Percentiles rank a stretch among this genome's conserved stretches.
Conservation (phyloP, 2,113 vertebrate species). For the human (Homo sapiens) region DNA sequence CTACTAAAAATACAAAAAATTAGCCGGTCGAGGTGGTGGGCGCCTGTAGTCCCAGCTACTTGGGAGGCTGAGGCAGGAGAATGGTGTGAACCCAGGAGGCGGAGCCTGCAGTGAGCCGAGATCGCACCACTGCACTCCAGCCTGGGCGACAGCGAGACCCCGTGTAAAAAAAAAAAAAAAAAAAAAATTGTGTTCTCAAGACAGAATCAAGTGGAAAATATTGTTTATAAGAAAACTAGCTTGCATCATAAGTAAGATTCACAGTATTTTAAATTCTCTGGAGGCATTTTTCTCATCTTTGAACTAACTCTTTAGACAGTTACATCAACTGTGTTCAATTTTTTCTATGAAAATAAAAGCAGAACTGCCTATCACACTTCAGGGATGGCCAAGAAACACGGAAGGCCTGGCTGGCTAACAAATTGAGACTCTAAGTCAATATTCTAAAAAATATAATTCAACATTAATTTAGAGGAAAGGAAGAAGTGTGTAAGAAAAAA, state of each 20-base stretch:
- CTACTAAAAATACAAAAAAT: no score
- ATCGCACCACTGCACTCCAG: no score
- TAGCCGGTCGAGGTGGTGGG: rapidly evolving
- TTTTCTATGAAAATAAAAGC: neutral
- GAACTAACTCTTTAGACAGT: neutral
- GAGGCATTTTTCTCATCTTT: neutral
- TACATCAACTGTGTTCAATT: neutral
- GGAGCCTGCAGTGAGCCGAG: no score
- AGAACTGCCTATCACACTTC: neutral
- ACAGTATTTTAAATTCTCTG: neutral
- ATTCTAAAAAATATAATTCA: neutral
- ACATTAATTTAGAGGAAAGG: neutral
- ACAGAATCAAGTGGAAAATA: conserved; percentile 63
- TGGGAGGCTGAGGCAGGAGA: no score
- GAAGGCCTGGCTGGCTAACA: neutral
- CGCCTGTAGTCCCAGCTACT: no score
- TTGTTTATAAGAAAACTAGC: conserved; percentile 67
- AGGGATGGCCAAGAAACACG: neutral
- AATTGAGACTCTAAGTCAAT: rapidly evolving
- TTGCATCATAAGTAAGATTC: conserved; percentile 55
- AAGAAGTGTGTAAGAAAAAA: no score
- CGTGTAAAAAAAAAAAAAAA: no score
- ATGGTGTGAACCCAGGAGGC: no score
- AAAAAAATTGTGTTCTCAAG: conserved; percentile 56
- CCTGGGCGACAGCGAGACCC: no score